A percentile compares a stretch with the other conserved stretches of the same genome.
Evolutionary conservation across 2,113 vertebrate species (phyloP).

Genomic region (Coturnix japonica): DNA sequence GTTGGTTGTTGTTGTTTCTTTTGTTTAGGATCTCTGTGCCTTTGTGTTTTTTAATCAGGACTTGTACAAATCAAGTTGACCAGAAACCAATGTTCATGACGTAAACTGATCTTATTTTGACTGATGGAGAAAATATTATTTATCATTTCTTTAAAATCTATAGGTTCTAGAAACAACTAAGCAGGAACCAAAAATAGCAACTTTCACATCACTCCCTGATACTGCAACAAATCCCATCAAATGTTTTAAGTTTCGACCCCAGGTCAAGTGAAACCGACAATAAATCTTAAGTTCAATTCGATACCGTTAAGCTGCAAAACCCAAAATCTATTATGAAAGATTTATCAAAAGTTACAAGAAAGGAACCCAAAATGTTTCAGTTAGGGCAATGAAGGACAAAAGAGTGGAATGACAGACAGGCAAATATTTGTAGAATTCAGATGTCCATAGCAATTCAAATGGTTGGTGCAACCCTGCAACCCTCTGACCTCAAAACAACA

Average conservation of each 20-base stretch:
- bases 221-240: slow-evolving; percentile 44
- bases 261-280: slow-evolving; percentile 31
- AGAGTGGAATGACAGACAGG: background rate
- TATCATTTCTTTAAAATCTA: background rate
- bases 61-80: background rate
- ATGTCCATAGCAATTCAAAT: background rate
- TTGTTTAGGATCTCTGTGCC: background rate
- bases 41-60: background rate
- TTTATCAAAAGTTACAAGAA: slow-evolving; percentile 13
- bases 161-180: background rate
- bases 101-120: background rate
- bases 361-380: background rate
- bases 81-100: background rate
- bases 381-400: background rate
- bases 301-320: slow-evolving; percentile 20
- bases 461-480: background rate
- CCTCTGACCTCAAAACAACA: background rate
- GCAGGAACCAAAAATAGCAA: slow-evolving; percentile 28
- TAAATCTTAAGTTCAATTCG: slow-evolving; percentile 39
- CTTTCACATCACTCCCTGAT: background rate
- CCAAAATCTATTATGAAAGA: slow-evolving; percentile 25
- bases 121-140: background rate
- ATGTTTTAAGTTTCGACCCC: background rate
- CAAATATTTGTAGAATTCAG: background rate
- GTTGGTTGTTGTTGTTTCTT: background rate